Conservation (phyloP, 2,888 invertebrate genomes). For the Anthrax anthrax region DNA sequence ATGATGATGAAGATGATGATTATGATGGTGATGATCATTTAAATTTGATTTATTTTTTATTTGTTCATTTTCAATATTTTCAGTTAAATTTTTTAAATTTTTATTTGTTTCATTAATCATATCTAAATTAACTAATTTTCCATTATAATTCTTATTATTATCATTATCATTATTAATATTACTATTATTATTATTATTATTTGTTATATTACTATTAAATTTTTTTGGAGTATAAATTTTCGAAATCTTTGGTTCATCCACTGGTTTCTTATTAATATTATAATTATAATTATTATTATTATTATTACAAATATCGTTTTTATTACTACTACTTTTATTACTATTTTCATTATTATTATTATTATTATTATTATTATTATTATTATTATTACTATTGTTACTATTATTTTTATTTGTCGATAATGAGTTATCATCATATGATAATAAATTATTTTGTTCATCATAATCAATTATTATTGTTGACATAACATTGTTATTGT, state of each 20-base stretch:
- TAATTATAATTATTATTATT: background rate
- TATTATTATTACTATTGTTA: background rate
- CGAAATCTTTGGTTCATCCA: slow-evolving; percentile 35
- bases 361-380: background rate
- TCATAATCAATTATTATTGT: too few relatives aligned
- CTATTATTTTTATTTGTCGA: background rate
- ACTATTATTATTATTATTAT: slow-evolving; percentile 3
- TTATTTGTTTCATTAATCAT: background rate
- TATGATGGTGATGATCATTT: background rate
- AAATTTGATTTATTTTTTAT: background rate
- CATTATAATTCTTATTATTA: background rate
- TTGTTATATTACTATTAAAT: slow-evolving; percentile 3
- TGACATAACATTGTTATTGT: background rate
- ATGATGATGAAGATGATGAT: background rate
- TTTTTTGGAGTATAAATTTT: slow-evolving; percentile 10
- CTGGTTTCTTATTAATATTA: slow-evolving; percentile 23
- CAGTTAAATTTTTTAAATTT: background rate
- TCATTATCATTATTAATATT: background rate
- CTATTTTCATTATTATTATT: too few relatives aligned
- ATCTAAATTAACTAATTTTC: slow-evolving; percentile 4
- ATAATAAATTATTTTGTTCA: background rate
- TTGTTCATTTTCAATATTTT: background rate
- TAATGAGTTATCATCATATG: background rate
- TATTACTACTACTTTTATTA: too few relatives aligned
- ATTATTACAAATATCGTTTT: background rate